Evolutionary conservation across 2,113 vertebrate species (phyloP).

Genomic region (Montifringilla adamsi): DNA sequence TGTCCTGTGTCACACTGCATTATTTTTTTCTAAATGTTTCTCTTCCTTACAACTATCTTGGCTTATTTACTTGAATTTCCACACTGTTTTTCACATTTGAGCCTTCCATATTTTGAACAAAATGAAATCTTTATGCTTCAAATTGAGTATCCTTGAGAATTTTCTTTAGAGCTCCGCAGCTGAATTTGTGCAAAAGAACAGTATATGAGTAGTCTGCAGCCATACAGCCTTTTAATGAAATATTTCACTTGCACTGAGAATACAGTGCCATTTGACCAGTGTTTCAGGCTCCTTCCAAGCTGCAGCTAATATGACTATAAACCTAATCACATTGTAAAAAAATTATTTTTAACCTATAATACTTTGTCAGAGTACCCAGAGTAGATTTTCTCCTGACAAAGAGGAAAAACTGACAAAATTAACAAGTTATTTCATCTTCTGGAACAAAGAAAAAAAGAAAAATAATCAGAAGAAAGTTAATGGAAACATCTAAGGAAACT

Average conservation of each 20-base stretch:
- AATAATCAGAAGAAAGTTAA: background rate
- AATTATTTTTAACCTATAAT: background rate
- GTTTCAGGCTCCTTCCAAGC: background rate
- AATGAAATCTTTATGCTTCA: background rate
- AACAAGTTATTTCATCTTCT: background rate
- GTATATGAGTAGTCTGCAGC: background rate
- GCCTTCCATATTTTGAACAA: background rate
- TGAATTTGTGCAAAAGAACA: background rate
- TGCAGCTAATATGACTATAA: background rate
- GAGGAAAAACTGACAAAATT: background rate
- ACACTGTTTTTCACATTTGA: background rate
- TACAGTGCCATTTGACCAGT: background rate
- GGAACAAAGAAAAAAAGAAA: background rate
- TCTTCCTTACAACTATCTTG: background rate
- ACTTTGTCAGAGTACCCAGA: background rate
- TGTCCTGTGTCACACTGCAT: background rate
- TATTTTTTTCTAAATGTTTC: background rate
- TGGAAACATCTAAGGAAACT: background rate
- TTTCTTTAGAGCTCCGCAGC: background rate
- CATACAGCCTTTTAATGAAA: background rate
- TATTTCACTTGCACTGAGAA: background rate
- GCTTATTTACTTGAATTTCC: background rate
- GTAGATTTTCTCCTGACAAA: background rate
- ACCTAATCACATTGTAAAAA: background rate
- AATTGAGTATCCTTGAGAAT: background rate